These are phyloP conservation scores for Rhaphigaster nebulosa DNA, from an alignment of 2,888 invertebrate species.

Conservation along the genomic window DNA sequence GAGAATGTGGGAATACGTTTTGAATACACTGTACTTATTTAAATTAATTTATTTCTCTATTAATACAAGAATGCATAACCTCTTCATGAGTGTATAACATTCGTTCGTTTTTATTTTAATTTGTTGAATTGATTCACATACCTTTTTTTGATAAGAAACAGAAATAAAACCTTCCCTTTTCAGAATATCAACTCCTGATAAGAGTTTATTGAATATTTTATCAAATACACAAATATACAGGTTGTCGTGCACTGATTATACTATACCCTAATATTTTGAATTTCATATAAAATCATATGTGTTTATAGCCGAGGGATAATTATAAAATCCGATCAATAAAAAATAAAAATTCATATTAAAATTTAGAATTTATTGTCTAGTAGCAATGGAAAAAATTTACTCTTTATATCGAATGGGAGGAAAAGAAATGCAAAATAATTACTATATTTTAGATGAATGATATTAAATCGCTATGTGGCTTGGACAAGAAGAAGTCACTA, in stretches of 20 bases:
- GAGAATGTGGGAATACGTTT: not conserved
- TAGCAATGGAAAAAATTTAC: not conserved
- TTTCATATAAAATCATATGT: not conserved
- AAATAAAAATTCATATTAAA: not conserved
- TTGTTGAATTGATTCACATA: conserved; percentile 19
- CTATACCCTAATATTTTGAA: not conserved
- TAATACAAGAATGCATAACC: not conserved
- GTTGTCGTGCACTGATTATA: not conserved
- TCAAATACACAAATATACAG: conserved; percentile 4
- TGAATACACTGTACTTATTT: not conserved
- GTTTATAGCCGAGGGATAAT: not conserved
- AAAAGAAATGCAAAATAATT: not conserved
- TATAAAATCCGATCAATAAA: not conserved
- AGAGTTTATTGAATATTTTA: not conserved
- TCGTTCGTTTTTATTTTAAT: not conserved
- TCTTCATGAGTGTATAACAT: not conserved
- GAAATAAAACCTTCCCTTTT: conserved; percentile 30
- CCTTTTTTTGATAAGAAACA: conserved; percentile 24
- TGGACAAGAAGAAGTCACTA: not conserved
- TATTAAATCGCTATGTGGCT: not conserved
- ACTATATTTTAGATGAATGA: not conserved
- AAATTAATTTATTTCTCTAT: not conserved
- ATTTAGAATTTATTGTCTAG: not conserved
- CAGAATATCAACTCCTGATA: conserved; percentile 5
- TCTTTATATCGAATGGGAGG: not conserved